These are phyloP conservation scores for Vespertilio murinus DNA, from an alignment of 2,797 vertebrate species.

Conservation along the genomic window DNA sequence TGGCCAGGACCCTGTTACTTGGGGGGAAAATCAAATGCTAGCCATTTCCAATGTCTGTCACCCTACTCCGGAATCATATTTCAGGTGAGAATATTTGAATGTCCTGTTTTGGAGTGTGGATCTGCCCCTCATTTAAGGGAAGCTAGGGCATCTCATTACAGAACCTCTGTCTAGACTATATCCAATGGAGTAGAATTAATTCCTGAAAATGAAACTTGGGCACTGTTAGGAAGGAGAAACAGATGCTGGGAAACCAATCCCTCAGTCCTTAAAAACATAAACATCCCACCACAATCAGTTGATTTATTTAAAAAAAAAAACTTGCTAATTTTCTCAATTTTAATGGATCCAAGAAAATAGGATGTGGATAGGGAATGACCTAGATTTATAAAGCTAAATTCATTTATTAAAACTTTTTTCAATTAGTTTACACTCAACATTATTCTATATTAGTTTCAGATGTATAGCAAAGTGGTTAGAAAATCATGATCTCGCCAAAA, in stretches of 20 bases:
- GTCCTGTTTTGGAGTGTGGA: fast-evolving
- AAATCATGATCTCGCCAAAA: too few species aligned
- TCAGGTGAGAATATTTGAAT: not conserved
- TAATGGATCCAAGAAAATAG: not conserved
- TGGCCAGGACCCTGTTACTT: not conserved
- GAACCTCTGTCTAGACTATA: not conserved
- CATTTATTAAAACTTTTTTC: not conserved
- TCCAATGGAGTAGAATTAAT: not conserved
- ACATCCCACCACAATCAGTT: not conserved
- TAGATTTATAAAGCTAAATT: not conserved
- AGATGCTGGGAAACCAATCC: not conserved
- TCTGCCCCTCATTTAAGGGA: not conserved
- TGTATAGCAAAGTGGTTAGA: not conserved
- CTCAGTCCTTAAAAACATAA: not conserved
- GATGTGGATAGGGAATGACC: not conserved
- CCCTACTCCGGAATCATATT: not conserved
- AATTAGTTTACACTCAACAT: not conserved
- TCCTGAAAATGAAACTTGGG: not conserved
- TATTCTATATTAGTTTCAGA: not conserved
- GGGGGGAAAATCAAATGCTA: not conserved
- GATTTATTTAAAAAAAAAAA: not conserved
- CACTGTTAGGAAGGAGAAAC: not conserved
- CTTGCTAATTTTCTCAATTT: conserved; percentile 11
- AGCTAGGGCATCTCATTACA: not conserved
- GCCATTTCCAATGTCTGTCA: not conserved